Evolutionary conservation across 1,140 invertebrate genomes (phyloP).

Genomic region (Drosophila nigrodunni): DNA sequence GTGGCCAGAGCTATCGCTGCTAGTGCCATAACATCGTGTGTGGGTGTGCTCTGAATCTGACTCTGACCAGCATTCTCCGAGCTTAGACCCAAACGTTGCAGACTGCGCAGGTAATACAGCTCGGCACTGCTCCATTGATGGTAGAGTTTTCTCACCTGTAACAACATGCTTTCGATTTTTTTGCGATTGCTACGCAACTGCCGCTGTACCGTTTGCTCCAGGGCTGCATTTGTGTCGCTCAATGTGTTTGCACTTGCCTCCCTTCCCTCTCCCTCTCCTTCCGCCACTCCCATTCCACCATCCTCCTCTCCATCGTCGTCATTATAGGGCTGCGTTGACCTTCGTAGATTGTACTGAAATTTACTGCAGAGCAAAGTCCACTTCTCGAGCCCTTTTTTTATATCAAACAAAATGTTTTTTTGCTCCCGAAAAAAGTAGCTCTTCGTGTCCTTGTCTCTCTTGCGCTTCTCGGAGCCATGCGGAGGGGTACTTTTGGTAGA

Average conservation of each 20-base stretch:
- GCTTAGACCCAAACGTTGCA: slow-evolving; percentile 61
- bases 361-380: slow-evolving; percentile 50
- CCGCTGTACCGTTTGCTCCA: slow-evolving; percentile 48
- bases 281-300: background rate
- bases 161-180: slow-evolving; percentile 52
- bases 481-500: background rate
- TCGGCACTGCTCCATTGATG: slow-evolving; percentile 71
- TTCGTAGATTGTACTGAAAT: slow-evolving; percentile 48
- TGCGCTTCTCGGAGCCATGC: background rate
- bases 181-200: slow-evolving; percentile 47
- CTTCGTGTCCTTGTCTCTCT: slow-evolving; percentile 17
- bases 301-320: background rate
- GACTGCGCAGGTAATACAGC: slow-evolving; percentile 61
- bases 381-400: slow-evolving; percentile 57
- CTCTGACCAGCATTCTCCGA: slow-evolving; percentile 3
- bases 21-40: slow-evolving; percentile 67
- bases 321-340: background rate
- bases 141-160: slow-evolving; percentile 54
- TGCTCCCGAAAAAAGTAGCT: slow-evolving; percentile 59
- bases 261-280: too few relatives aligned
- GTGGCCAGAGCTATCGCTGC: slow-evolving; percentile 68
- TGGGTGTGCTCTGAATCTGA: slow-evolving; percentile 16
- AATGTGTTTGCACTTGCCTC: background rate
- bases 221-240: slow-evolving; percentile 16
- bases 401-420: slow-evolving; percentile 55